Percentiles rank a stretch among this genome's conserved stretches.
Conservation (phyloP, 2,113 vertebrate species). For the Emydura subglobosa region DNA sequence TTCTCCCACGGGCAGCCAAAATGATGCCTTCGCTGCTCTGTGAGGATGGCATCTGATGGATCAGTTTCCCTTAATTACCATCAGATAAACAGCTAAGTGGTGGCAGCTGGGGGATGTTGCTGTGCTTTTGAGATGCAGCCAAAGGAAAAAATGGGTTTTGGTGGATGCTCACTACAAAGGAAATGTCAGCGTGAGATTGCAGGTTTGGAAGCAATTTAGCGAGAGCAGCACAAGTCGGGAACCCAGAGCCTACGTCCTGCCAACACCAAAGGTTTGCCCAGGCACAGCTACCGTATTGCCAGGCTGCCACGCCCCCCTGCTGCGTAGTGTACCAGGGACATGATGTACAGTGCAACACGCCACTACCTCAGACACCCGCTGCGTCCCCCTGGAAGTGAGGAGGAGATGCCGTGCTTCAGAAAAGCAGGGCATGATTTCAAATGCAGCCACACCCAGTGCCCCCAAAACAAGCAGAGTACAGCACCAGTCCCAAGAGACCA, state of each 20-base stretch:
- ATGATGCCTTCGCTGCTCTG: neutral
- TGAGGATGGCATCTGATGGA: neutral
- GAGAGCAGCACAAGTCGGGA: neutral
- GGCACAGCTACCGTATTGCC: neutral
- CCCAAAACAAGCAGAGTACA: neutral
- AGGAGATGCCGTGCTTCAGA: neutral
- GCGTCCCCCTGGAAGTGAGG: neutral
- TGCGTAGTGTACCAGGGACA: neutral
- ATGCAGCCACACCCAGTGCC: neutral
- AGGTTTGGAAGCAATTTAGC: neutral
- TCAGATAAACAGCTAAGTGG: neutral
- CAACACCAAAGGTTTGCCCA: rapidly evolving
- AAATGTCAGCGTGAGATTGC: neutral
- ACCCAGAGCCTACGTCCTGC: neutral
- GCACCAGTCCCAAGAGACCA: neutral
- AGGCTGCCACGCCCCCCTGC: neutral
- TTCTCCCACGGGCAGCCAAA: rapidly evolving
- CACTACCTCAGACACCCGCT: neutral
- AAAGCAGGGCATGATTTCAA: rapidly evolving
- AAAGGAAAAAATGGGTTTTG: neutral
- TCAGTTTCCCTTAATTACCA: neutral
- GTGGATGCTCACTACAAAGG: neutral
- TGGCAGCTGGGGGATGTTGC: rapidly evolving
- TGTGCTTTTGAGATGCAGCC: neutral
- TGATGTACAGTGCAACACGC: neutral